Percentiles rank a stretch among this genome's conserved stretches.
These are phyloP conservation scores for Mya arenaria DNA, from an alignment of 1,140 invertebrate genomes.

Conservation along the genomic window DNA sequence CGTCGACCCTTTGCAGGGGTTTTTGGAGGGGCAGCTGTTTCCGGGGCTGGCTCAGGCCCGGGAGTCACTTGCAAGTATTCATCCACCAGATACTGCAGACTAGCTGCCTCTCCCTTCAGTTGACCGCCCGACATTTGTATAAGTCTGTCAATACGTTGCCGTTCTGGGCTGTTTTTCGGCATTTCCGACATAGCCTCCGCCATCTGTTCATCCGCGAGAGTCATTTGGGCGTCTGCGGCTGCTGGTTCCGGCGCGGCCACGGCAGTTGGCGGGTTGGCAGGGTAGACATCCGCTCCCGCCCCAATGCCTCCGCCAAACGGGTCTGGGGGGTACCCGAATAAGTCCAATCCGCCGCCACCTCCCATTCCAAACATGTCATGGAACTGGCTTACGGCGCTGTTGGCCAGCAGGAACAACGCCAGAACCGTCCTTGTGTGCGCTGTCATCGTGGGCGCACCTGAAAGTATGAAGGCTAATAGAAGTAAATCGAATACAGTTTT, in stretches of 20 bases:
- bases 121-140: slow-evolving; percentile 25
- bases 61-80: slow-evolving; percentile 29
- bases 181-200: slow-evolving; percentile 40
- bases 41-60: not conserved
- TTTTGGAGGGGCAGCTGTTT: not conserved
- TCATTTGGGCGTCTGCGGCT: not conserved
- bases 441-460: not conserved
- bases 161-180: slow-evolving; percentile 33
- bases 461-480: not conserved
- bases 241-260: not conserved
- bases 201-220: slow-evolving; percentile 48
- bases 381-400: not conserved
- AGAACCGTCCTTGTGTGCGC: not conserved
- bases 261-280: not conserved
- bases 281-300: not conserved
- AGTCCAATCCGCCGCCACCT: not conserved
- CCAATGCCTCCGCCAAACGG: not conserved
- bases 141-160: slow-evolving; percentile 31
- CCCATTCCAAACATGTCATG: not conserved
- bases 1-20: not conserved
- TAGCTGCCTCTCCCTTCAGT: slow-evolving; percentile 25
- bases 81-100: slow-evolving; percentile 24
- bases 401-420: not conserved
- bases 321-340: not conserved
- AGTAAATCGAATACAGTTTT: no score